Evolutionary conservation across 2,113 vertebrate species (phyloP).

Genomic region (Gila orcuttii): DNA sequence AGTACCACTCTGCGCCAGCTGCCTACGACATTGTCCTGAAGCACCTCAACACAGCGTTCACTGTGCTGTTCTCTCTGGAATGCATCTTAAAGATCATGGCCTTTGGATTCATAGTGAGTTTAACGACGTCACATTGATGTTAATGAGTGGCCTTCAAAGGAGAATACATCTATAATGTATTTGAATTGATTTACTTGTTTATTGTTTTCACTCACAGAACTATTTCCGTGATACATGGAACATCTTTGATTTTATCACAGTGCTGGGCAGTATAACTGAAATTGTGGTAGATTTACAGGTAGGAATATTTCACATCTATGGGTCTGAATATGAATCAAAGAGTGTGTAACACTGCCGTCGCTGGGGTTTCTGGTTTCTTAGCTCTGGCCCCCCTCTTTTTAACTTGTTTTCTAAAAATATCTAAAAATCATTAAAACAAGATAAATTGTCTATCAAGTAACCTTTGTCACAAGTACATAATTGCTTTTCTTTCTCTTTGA

Average conservation of each 20-base stretch:
- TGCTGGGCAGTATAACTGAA: slow-evolving; percentile 95
- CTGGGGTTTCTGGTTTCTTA: background rate
- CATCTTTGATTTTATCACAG: slow-evolving; percentile 98
- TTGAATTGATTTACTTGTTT: background rate
- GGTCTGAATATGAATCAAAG: background rate
- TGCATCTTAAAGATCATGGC: slow-evolving; percentile 96
- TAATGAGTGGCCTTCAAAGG: background rate
- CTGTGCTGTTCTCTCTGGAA: slow-evolving; percentile 96
- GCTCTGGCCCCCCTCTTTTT: background rate
- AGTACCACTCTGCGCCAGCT: slow-evolving; percentile 94
- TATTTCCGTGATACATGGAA: slow-evolving; percentile 99
- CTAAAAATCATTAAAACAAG: background rate
- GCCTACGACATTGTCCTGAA: slow-evolving; percentile 93
- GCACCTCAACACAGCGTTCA: slow-evolving; percentile 96
- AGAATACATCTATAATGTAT: background rate
- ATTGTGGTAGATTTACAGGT: slow-evolving; percentile 89
- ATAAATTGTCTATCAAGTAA: background rate
- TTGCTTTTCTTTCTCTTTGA: slow-evolving; percentile 40
- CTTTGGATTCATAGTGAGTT: slow-evolving; percentile 91
- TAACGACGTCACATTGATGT: background rate
- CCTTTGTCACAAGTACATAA: background rate
- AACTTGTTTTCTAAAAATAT: background rate
- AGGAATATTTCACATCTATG: slow-evolving; percentile 42
- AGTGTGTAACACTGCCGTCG: background rate
- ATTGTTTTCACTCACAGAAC: slow-evolving; percentile 77